These are phyloP conservation scores for Peromyscus californicus DNA, from an alignment of 2,113 vertebrate genomes.

Conservation along the genomic window DNA sequence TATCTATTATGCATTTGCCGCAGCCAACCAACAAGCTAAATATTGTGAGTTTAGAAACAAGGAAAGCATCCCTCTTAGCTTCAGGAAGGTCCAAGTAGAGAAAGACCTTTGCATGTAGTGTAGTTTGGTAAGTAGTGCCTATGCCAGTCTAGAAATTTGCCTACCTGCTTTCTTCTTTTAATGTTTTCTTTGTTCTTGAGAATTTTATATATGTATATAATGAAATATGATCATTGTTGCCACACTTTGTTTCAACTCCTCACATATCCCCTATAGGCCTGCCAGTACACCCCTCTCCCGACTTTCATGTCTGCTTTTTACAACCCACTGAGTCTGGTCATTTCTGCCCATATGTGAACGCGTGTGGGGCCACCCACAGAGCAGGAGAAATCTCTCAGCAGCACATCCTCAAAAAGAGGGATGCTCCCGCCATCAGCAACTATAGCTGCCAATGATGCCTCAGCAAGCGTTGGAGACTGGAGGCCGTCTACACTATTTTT, in stretches of 20 bases:
- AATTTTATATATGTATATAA: not conserved
- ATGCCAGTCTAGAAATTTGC: not conserved
- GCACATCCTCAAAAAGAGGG: not conserved
- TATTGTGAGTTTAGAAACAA: not conserved
- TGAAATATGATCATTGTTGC: not conserved
- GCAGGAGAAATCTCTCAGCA: not conserved
- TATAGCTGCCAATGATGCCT: not conserved
- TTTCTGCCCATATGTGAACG: not conserved
- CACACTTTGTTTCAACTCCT: not conserved
- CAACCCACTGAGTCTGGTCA: not conserved
- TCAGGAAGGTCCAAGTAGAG: not conserved
- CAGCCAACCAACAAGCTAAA: not conserved
- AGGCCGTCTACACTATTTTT: not conserved
- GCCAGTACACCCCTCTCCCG: not conserved
- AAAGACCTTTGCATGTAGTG: not conserved
- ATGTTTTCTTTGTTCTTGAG: no score
- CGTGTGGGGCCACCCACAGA: not conserved
- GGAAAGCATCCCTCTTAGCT: not conserved
- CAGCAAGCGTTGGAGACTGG: not conserved
- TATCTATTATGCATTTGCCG: not conserved
- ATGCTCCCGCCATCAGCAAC: not conserved
- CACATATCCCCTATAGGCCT: not conserved
- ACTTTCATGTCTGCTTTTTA: not conserved
- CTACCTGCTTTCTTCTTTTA: not conserved
- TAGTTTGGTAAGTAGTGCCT: not conserved